Evolutionary conservation across 2,113 vertebrate genomes (phyloP), one percentile per base, ranked within the genome.

Genomic region (Balaenoptera acutorostrata): DNA sequence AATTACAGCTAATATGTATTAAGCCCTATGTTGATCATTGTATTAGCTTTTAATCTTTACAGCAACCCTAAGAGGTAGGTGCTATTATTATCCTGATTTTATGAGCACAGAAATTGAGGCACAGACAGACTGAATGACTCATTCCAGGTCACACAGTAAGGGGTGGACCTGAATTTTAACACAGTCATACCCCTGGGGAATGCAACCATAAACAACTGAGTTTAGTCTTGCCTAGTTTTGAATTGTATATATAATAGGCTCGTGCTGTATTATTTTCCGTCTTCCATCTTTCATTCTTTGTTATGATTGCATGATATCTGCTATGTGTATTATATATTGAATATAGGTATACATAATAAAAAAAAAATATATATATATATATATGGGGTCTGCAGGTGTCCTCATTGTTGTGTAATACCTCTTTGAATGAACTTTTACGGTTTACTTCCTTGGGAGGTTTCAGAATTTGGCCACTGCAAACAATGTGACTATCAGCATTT

Each of bases 171-270:
- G 77, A 59, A 31, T 64, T 25, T 46, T 44, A 39, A 55, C 6
- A 25, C 15, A 23, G 9, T 7, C 5, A 18, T 39, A 5, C 31
- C 14, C 11, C 23, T 12, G 11, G 31, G 31, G 55, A 33, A 4
- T 1, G 31, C 31, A 36, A 36, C 63, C 31, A 0, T 23, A 29
- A 55, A 3, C 6, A 18, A 14, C n/a, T 0, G 3, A 39, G n/a
- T 10, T 61, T 9, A n/a, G 21, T 33, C 64, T 36, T 20, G 20
- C 44, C 49, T 75, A 46, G 6, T n/a, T 66, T 61, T 44, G 63
- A 80, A 18, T 27, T 31, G 31, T 36, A 4, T 18, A 39, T 27
- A 68, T 63, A 69, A 25, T 6, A 52, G 14, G 2, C n/a, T 46
- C 44, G 12, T 7, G 17, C 5, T 27, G 1, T 10, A 44, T 49